These are phyloP conservation scores for Sinelater perroti DNA, from an alignment of 2,888 invertebrate genomes.

Conservation along the genomic window DNA sequence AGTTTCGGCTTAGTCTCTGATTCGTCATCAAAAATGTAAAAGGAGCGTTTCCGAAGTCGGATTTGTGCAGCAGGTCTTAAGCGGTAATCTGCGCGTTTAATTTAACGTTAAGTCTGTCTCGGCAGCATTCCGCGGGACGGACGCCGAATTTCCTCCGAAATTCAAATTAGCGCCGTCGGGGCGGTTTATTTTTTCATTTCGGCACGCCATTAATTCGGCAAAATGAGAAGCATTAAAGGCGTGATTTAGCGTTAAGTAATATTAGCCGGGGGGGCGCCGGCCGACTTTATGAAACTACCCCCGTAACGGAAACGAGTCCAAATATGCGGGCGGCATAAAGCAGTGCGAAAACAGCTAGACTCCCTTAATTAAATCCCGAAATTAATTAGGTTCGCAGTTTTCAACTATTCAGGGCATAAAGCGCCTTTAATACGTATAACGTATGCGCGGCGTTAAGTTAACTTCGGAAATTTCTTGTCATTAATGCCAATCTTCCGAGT, in stretches of 20 bases:
- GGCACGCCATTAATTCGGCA: constrained; percentile 21
- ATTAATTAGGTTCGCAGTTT: constrained; percentile 53
- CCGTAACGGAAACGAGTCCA: constrained; percentile 36
- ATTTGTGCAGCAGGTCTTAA: not conserved
- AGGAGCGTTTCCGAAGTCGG: not conserved
- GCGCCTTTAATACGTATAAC: constrained; percentile 42
- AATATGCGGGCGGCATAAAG: constrained; percentile 44
- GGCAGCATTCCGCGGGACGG: too few species aligned
- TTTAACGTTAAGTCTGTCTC: constrained; percentile 1
- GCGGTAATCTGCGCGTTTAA: not conserved
- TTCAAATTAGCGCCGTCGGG: not conserved
- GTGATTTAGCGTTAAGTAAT: constrained; percentile 34
- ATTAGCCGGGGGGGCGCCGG: constrained; percentile 24
- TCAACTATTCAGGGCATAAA: constrained; percentile 49
- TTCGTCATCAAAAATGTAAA: constrained; percentile 1
- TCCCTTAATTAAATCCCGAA: constrained; percentile 52
- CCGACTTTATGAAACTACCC: constrained; percentile 33
- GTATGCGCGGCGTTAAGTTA: constrained; percentile 40
- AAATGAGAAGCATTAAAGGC: constrained; percentile 13
- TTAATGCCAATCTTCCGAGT: constrained; percentile 31
- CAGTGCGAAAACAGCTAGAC: constrained; percentile 48
- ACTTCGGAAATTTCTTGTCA: constrained; percentile 39
- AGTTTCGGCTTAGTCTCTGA: not conserved
- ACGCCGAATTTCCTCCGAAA: constrained; percentile 2
- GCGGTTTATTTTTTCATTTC: constrained; percentile 17